Evolutionary conservation across 2,113 vertebrate genomes (phyloP).

Genomic region (Istiophorus platypterus): DNA sequence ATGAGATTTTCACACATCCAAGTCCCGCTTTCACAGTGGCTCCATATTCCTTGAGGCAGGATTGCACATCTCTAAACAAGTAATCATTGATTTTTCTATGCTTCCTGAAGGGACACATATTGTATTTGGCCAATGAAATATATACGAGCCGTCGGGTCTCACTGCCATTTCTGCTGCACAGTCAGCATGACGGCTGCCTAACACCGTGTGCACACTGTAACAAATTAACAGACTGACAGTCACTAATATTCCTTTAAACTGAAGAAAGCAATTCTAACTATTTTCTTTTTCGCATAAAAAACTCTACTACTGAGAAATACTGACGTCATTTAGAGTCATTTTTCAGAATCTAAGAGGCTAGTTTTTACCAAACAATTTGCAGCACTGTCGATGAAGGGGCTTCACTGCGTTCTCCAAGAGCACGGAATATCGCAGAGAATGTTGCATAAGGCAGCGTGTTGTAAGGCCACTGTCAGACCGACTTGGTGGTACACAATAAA

Average conservation of each 20-base stretch:
- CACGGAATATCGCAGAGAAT: too few species aligned
- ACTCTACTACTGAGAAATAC: not conserved
- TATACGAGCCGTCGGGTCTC: not conserved
- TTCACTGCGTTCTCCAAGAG: not conserved
- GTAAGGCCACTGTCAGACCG: not conserved
- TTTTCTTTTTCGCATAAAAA: not conserved
- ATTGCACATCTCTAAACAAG: constrained; percentile 20
- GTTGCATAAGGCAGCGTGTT: not conserved
- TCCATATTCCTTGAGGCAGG: not conserved
- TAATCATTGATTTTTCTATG: constrained; percentile 5
- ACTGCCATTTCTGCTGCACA: not conserved
- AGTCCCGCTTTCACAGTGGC: not conserved
- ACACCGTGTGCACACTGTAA: not conserved
- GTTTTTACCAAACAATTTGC: not conserved
- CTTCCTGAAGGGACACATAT: constrained; percentile 20
- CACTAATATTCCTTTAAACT: not conserved
- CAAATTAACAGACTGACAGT: not conserved
- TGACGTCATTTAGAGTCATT: not conserved
- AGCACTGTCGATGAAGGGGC: not conserved
- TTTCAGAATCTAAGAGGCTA: not conserved
- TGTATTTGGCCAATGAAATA: not conserved
- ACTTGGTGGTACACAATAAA: too few species aligned
- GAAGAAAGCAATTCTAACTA: not conserved
- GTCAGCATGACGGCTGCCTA: not conserved
- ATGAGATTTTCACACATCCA: not conserved